Evolutionary conservation across 1,140 invertebrate genomes (phyloP).

Genomic region (Sycophaga agraensis): DNA sequence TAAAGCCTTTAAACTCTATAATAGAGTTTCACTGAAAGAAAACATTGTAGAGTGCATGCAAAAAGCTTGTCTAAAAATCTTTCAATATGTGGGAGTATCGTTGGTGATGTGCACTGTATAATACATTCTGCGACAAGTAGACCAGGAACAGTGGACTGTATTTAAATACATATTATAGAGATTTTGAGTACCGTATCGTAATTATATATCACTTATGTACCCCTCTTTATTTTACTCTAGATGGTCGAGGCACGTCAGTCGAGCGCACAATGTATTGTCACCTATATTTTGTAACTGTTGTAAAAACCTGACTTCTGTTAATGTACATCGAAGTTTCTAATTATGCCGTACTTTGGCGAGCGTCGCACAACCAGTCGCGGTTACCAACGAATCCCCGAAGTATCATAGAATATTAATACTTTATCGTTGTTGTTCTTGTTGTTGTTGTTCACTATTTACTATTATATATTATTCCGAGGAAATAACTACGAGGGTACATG

Average conservation of each 20-base stretch:
- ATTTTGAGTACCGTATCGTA: too few relatives aligned
- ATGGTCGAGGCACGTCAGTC: conserved; percentile 38
- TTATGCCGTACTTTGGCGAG: neutral
- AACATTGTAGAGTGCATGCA: neutral
- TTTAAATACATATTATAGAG: too few relatives aligned
- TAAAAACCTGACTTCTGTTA: neutral
- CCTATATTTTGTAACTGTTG: conserved; percentile 19
- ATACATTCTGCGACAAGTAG: neutral
- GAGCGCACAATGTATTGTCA: conserved; percentile 43
- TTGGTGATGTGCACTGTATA: conserved; percentile 2
- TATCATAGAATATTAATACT: conserved; percentile 8
- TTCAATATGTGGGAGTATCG: neutral
- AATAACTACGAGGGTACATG: too few relatives aligned
- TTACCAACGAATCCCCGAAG: neutral
- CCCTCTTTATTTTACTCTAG: conserved; percentile 16
- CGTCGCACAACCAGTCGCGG: neutral
- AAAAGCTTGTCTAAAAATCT: neutral
- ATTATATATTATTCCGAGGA: neutral
- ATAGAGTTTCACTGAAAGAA: neutral
- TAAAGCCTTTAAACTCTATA: neutral
- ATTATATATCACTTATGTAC: too few relatives aligned
- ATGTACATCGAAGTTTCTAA: neutral
- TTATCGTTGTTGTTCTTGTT: neutral
- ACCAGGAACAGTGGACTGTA: conserved; percentile 6
- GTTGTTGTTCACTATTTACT: neutral